Evolutionary conservation across 1,140 invertebrate genomes (phyloP), one percentile per base, ranked within the genome.

Genomic region (Cotesia glomerata): DNA sequence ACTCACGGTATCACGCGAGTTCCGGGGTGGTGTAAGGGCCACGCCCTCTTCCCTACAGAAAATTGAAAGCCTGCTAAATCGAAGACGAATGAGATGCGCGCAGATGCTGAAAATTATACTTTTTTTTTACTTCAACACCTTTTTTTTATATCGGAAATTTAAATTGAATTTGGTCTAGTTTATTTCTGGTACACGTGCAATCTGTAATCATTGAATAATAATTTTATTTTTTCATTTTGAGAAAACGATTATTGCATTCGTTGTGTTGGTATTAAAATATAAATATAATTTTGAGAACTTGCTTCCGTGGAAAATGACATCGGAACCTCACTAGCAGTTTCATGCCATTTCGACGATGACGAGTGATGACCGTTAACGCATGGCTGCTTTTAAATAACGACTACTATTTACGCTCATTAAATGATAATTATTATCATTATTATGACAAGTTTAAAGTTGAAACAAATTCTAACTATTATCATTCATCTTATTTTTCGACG

Each of bases 1-100:
- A 71, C 56, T 63, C 39, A 52, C n/a, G 69, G 16, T 71, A 71
- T 71, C 69, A 71, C 69, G 69, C 69, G 59, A 71, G 69, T 71
- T 71, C 61, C 58, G 69, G 58, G 58, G 69, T 34, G 61, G 59
- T 36, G 59, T 39, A 51, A 52, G 64, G 11, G 39, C 69, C 69
- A 71, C 69, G 69, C 69, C 69, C 59, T 51, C 58, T 61, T 51
- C 35, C 69, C 69, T 63, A 51, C 14, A 63, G 61, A 36, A 71
- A 71, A 71, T 71, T 71, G 69, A 71, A 71, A 51, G 69, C 69
- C 45, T 51, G 64, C 54, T 59, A 69, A 58, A 69, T 69, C 56
- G 68, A 59, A 49, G 68, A 69, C 45, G 56, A 69, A 69, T 69
- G 56, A 36, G 39, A 69, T 61, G 69, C 59, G 61, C 45, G 39